Conservation (phyloP, 2,113 vertebrate genomes). For the Leucopsar rothschildi region DNA sequence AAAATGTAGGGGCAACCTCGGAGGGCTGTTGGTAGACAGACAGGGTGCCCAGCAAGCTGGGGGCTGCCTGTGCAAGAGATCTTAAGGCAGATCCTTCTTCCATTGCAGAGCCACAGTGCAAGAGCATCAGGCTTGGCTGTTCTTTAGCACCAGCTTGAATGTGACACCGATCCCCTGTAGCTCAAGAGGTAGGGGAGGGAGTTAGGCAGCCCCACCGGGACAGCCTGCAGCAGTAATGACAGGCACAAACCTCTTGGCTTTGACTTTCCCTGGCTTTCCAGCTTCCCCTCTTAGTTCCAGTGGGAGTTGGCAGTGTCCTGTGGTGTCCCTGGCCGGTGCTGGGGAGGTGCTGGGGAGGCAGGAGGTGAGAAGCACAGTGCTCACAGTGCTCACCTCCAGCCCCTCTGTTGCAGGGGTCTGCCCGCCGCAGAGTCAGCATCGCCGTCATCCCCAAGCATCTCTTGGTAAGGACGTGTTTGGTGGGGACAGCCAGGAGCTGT, state of each 20-base stretch:
- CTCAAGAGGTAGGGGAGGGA: not conserved
- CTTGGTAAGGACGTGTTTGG: not conserved
- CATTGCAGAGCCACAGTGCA: not conserved
- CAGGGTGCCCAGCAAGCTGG: not conserved
- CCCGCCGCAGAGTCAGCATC: conserved; percentile 77
- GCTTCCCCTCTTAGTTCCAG: not conserved
- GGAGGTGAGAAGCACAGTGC: not conserved
- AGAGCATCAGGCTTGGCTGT: not conserved
- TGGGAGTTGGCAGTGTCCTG: not conserved
- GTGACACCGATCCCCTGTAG: not conserved
- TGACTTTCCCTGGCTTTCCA: not conserved
- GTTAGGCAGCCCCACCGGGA: not conserved
- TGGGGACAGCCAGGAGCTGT: not conserved
- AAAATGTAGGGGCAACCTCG: not conserved
- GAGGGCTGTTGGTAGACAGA: not conserved
- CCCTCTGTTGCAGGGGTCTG: conserved; percentile 46
- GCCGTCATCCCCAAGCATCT: conserved; percentile 74
- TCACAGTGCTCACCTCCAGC: not conserved
- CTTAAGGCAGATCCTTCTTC: conserved; percentile 15
- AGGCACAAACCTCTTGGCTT: not conserved
- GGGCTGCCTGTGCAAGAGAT: not conserved
- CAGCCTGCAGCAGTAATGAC: not conserved
- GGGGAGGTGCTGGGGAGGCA: not conserved
- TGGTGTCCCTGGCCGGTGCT: not conserved
- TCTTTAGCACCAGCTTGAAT: not conserved